phyloP scores from a whole-genome alignment of 2,797 vertebrate species.

The Enteromius anoplus region DNA sequence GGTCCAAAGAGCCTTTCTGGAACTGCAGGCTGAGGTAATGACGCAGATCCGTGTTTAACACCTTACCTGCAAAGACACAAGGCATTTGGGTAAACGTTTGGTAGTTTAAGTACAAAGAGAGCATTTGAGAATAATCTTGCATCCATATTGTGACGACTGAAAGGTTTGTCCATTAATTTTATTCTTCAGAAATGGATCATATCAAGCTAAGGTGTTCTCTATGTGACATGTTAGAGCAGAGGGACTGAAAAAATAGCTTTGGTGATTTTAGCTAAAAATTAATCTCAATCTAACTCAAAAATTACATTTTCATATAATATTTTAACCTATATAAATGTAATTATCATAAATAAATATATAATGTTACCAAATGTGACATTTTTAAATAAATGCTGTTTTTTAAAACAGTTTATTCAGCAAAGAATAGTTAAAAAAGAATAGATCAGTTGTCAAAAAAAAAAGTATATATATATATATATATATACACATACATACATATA shows the following conservation, averaged over 20 bases:
- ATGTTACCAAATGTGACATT: no score
- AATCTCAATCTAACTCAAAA: no score
- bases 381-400: no score
- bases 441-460: neutral
- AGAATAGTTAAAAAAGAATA: no score
- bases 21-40: constrained; percentile 99
- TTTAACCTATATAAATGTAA: no score
- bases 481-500: no score
- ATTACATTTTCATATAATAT: no score
- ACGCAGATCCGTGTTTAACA: constrained; percentile 94
- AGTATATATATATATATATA: no score
- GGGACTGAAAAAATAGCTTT: neutral
- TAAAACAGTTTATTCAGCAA: no score
- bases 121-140: neutral
- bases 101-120: neutral
- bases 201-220: neutral
- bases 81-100: neutral
- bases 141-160: neutral
- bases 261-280: no score
- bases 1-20: constrained; percentile 97
- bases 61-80: constrained; percentile 83
- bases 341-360: no score
- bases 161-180: neutral
- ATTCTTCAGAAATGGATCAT: neutral
- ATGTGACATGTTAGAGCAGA: neutral